Base-by-base conservation (phyloP, 2,888 invertebrate species). In the Tolmerus cingulatus region DNA sequence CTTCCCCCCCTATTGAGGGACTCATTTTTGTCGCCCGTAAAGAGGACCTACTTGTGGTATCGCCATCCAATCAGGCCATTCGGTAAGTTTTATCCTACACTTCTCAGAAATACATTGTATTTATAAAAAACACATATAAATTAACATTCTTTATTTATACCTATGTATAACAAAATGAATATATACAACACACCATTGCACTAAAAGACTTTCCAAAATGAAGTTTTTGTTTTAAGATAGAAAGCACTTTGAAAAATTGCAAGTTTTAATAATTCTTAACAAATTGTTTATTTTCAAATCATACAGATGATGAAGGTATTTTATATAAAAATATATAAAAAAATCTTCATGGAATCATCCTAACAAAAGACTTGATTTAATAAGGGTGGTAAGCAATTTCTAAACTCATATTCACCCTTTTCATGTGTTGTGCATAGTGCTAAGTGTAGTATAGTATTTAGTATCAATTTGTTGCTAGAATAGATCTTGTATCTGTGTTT, bases 21-120 rank as follows among this genome's bases (percentile, higher is more conserved):
- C 94, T 97, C 97, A 91, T 97, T 96, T 94, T 95, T 97, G 93
- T 97, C 97, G 92, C 97, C 97, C 89, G 95, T 97, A 93, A 97
- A 97, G 95, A 96, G 97, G 94, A 96, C 96, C 93, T 97, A 96
- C 94, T 95, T 97, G 91, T 97, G 97, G 97, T 95, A 96, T 93
- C 96, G 96, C 93, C 97, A 97, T 93, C 97, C 97, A 92, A 95
- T 96, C 93, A 96, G 97, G 94, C 97, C 97, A 92, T 95, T 97
- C 94, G 96, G 97, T 97, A 95, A 95, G 97, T 66, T 66, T 23
- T 23, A 23, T 66, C 5, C 2, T 1, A n/a, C 19, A 51, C 8
- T n/a, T 19, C n/a, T n/a, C n/a, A 51, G 51, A n/a, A 51, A n/a
- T 51, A 51, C 5, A 51, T 51, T 0, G 51, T 46, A 51, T n/a